Conservation (phyloP, 2,797 vertebrate species). For the Rhyacichthys aspro region DNA sequence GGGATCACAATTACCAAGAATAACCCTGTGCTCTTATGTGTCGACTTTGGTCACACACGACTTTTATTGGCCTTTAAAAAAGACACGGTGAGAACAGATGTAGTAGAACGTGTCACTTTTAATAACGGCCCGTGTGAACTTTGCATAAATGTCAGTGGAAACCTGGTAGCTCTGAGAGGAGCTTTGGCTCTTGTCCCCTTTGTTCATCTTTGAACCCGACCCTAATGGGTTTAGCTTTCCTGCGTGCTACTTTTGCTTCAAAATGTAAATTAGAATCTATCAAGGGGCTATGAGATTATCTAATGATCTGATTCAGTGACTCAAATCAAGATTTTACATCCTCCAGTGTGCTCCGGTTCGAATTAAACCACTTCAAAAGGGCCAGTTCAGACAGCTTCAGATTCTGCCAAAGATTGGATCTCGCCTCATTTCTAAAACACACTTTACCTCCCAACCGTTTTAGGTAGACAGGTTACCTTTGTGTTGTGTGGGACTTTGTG, state of each 20-base stretch:
- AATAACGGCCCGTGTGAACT: slow-evolving; percentile 60
- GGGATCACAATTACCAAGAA: slow-evolving; percentile 9
- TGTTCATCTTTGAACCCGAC: slow-evolving; percentile 22
- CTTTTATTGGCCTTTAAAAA: slow-evolving; percentile 55
- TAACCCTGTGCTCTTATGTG: slow-evolving; percentile 18
- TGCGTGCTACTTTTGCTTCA: slow-evolving; percentile 25
- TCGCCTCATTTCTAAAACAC: no score
- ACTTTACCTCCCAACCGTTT: no score
- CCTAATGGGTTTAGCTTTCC: slow-evolving; percentile 34
- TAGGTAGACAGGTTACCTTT: no score
- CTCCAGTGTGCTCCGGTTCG: no score
- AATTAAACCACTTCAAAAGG: no score
- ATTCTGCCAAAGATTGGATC: no score
- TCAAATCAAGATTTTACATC: no score
- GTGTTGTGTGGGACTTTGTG: no score
- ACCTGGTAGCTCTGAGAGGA: slow-evolving; percentile 54
- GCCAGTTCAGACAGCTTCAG: no score
- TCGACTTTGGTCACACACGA: slow-evolving; percentile 44
- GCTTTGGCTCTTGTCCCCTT: slow-evolving; percentile 17
- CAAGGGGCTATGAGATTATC: slow-evolving; percentile 1
- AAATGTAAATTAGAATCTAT: slow-evolving; percentile 20
- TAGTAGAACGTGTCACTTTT: slow-evolving; percentile 38
- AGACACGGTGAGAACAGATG: slow-evolving; percentile 27
- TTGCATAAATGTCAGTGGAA: slow-evolving; percentile 77
- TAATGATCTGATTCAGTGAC: no score